Evolutionary conservation across 2,888 invertebrate genomes (phyloP), one percentile per base, ranked within the genome.

Genomic region (Augiades crinisus): DNA sequence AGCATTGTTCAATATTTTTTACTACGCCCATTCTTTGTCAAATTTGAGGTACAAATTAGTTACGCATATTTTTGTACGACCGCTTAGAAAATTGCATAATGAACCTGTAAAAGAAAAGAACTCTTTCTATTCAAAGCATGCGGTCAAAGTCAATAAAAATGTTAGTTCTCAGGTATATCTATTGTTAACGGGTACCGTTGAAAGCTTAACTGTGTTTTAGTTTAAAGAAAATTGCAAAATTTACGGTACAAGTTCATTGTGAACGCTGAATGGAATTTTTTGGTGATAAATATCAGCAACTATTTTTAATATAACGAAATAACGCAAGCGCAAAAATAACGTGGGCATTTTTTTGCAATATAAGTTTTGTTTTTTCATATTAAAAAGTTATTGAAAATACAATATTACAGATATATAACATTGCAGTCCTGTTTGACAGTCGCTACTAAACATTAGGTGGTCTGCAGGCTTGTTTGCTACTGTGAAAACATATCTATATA

Each of bases 191-290:
- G 22, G 43, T 64, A 67, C 64, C 60, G 70, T 74, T 73, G 62
- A 68, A 71, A 69, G 59, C 63, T 67, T 64, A 72, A 80, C 67
- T 75, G 74, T 78, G 78, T 77, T 76, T 77, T 67, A 62, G 61
- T 56, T 30, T 10, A 64, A 71, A 78, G 75, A 73, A 72, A 46
- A 61, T 82, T 84, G 77, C 67, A 67, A 70, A 78, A 78, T 67
- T 75, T 75, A 77, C 67, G 47, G 72, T 67, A 63, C 46, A 57
- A 66, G 72, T 68, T 68, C 70, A 64, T 72, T 75, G 70, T 78
- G 69, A 52, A 54, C 54, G 36, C 45, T 62, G 55, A 62, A 61
- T 57, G 53, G 59, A 34, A 14, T 22, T 46, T 58, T 53, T 22
- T 21, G 13, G 16, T 5, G 27, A 5, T 3, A 5, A 13, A 12